phyloP scores from a whole-genome alignment of 2,113 vertebrate species.

The Hiodon alosoides region DNA sequence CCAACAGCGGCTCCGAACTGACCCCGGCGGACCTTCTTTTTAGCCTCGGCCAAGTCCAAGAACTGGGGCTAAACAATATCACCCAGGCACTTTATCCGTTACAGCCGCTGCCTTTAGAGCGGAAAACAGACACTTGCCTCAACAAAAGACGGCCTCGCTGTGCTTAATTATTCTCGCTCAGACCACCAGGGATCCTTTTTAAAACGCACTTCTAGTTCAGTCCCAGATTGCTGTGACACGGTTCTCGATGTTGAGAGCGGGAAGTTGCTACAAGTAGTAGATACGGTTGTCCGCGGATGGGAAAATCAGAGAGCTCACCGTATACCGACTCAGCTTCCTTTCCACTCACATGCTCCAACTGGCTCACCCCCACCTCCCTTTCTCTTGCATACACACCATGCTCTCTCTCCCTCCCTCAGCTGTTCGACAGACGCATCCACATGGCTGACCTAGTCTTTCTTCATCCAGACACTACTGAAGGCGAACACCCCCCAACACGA shows the following conservation, averaged over 20 bases:
- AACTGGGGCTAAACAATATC: slow-evolving; percentile 37
- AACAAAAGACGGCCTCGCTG: slow-evolving; percentile 82
- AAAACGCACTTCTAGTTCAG: slow-evolving; percentile 33
- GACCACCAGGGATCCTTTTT: slow-evolving; percentile 32
- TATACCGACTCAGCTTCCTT: slow-evolving; percentile 57
- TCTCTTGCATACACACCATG: slow-evolving; percentile 52
- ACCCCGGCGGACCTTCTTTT: slow-evolving; percentile 48
- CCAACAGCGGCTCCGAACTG: slow-evolving; percentile 43
- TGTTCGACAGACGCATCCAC: slow-evolving; percentile 79
- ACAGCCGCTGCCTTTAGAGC: slow-evolving; percentile 46
- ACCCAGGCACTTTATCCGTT: slow-evolving; percentile 47
- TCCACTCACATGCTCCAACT: slow-evolving; percentile 37
- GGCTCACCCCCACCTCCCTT: slow-evolving; percentile 24
- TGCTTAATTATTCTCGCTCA: slow-evolving; percentile 49
- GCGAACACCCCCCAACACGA: too few species aligned
- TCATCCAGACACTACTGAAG: slow-evolving; percentile 70
- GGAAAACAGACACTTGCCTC: slow-evolving; percentile 61
- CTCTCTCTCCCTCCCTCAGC: slow-evolving; percentile 58
- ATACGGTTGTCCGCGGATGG: slow-evolving; percentile 51
- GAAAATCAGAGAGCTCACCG: slow-evolving; percentile 62
- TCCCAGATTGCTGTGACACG: slow-evolving; percentile 43
- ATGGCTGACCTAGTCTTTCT: slow-evolving; percentile 80
- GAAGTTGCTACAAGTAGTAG: slow-evolving; percentile 29
- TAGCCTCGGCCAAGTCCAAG: slow-evolving; percentile 55
- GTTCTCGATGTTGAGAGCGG: slow-evolving; percentile 46